Evolutionary conservation across 2,888 invertebrate species (phyloP).

Genomic region (Stenodera caucasica): DNA sequence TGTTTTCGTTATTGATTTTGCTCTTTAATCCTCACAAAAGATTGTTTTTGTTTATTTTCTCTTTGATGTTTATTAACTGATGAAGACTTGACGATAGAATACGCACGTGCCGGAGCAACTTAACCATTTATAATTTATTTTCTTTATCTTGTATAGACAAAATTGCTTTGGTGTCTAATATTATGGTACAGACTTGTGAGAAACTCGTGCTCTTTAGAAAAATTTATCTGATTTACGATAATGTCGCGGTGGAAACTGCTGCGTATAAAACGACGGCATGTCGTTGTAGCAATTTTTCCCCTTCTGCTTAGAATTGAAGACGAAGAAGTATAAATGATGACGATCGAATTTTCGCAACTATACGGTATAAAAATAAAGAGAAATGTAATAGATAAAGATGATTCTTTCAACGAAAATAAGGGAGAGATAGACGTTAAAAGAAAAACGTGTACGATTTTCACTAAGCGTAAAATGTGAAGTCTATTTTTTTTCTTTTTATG

Average conservation of each 20-base stretch:
- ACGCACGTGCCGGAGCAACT: slow-evolving; percentile 35
- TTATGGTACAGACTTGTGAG: slow-evolving; percentile 9
- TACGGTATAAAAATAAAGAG: neutral
- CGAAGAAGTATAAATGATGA: neutral
- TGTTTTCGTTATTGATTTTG: too few species aligned
- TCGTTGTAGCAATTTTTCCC: neutral
- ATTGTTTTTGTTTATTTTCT: neutral
- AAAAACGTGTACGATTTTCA: neutral
- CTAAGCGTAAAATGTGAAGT: neutral
- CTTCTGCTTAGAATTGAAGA: neutral
- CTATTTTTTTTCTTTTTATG: neutral
- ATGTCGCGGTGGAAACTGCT: neutral
- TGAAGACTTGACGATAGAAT: slow-evolving; percentile 32
- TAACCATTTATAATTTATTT: slow-evolving; percentile 36
- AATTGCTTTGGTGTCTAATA: neutral
- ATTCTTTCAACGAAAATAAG: neutral
- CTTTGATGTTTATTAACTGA: slow-evolving; percentile 22
- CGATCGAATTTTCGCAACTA: neutral
- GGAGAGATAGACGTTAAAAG: neutral
- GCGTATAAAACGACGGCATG: neutral
- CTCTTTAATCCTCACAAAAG: neutral
- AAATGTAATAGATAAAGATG: neutral
- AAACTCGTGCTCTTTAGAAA: slow-evolving; percentile 16
- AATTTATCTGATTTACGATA: slow-evolving; percentile 1
- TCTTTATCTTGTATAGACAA: neutral